Evolutionary conservation across 2,113 vertebrate genomes (phyloP).

Genomic region (Galemys pyrenaicus): DNA sequence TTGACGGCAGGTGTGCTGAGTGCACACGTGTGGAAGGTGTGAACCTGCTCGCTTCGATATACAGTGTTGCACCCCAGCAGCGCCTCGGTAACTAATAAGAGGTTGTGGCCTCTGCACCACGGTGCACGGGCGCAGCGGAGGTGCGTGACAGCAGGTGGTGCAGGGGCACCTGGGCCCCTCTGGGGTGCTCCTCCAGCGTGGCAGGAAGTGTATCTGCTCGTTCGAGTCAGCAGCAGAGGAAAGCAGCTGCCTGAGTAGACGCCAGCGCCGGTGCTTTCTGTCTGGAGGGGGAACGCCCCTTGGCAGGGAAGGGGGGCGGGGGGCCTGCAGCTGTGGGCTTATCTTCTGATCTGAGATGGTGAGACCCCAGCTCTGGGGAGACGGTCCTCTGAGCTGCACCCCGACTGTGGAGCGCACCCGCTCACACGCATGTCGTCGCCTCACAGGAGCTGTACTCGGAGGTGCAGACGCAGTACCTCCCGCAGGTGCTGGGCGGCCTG

Average conservation of each 20-base stretch:
- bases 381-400: neutral
- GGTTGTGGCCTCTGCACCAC: neutral
- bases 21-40: no score
- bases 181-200: neutral
- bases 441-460: slow-evolving; percentile 96
- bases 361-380: no score
- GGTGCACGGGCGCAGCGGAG: neutral
- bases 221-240: neutral
- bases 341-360: neutral
- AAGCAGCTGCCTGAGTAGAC: neutral
- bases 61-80: no score
- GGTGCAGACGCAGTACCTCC: slow-evolving; percentile 95
- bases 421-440: neutral
- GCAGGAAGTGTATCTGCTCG: neutral
- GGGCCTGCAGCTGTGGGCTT: neutral
- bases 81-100: neutral
- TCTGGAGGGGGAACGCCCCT: neutral
- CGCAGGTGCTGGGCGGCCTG: slow-evolving; percentile 95
- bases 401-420: no score
- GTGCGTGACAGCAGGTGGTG: no score
- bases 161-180: no score
- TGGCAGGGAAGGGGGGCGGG: neutral
- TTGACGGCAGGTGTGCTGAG: no score
- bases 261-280: neutral
- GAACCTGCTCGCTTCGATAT: no score